A percentile compares a stretch with the other conserved stretches of the same genome.
Evolutionary conservation across 1,140 invertebrate genomes (phyloP).

Genomic region (Drosophila nikananu): DNA sequence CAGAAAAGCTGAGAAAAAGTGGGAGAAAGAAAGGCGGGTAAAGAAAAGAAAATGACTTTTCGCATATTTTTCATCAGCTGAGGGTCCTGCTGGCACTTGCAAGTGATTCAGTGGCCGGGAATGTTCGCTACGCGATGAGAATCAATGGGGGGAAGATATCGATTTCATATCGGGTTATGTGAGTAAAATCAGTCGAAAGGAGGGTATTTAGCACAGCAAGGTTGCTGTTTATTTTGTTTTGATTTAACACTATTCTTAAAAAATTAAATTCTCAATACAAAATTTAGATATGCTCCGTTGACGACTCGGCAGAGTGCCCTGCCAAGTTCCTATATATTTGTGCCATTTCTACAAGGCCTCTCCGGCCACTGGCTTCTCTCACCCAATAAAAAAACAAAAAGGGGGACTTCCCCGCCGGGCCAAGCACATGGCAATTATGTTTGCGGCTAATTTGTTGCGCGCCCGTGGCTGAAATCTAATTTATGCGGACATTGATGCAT

Average conservation of each 20-base stretch:
- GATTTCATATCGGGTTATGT: background rate
- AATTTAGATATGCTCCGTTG: background rate
- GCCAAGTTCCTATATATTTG: slow-evolving; percentile 12
- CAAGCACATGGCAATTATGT: slow-evolving; percentile 50
- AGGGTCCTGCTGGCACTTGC: slow-evolving; percentile 32
- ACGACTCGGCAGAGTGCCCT: background rate
- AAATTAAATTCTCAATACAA: background rate
- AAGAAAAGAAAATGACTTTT: slow-evolving; percentile 39
- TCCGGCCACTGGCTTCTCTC: background rate
- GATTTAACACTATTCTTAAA: background rate
- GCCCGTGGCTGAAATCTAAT: slow-evolving; percentile 26
- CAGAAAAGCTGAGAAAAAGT: slow-evolving; percentile 1
- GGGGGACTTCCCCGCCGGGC: slow-evolving; percentile 1
- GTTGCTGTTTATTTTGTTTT: background rate
- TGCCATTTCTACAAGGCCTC: slow-evolving; percentile 8
- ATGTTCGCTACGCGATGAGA: background rate
- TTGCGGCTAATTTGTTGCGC: slow-evolving; percentile 49
- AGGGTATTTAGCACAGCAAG: too few relatives aligned
- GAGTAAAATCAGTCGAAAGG: too few relatives aligned
- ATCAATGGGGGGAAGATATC: background rate
- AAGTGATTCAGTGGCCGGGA: slow-evolving; percentile 16
- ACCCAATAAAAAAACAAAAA: background rate
- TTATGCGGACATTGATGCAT: slow-evolving; percentile 57
- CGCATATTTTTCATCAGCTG: slow-evolving; percentile 28
- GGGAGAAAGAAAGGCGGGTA: background rate